phyloP scores from a whole-genome alignment of 1,140 invertebrate genomes.

The Eriosoma lanigerum region DNA sequence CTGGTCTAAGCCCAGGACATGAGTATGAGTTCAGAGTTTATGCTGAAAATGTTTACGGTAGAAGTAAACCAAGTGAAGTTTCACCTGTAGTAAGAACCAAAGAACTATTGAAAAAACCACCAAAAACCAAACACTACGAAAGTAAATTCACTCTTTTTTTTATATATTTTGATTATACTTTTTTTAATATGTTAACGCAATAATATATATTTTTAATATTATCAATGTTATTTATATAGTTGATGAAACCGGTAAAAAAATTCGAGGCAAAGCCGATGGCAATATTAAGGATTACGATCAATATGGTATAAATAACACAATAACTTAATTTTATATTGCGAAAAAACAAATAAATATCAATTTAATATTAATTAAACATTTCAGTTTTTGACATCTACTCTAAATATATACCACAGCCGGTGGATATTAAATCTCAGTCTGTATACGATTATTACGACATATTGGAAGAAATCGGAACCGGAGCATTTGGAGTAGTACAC shows the following conservation, averaged over 20 bases:
- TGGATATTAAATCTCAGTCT: slow-evolving; percentile 90
- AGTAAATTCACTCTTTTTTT: slow-evolving; percentile 54
- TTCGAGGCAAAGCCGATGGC: slow-evolving; percentile 85
- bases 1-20: slow-evolving; percentile 81
- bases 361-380: slow-evolving; percentile 33
- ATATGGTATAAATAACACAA: slow-evolving; percentile 66
- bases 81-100: slow-evolving; percentile 82
- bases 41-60: slow-evolving; percentile 95
- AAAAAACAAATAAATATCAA: slow-evolving; percentile 51
- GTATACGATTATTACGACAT: slow-evolving; percentile 99
- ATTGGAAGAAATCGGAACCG: slow-evolving; percentile 97
- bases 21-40: slow-evolving; percentile 96
- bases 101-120: slow-evolving; percentile 75
- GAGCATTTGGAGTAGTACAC: slow-evolving; percentile 98
- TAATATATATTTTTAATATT: too few relatives aligned
- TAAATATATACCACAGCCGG: slow-evolving; percentile 93
- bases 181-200: too few relatives aligned
- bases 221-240: slow-evolving; percentile 60
- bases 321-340: background rate
- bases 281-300: slow-evolving; percentile 94
- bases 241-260: slow-evolving; percentile 89
- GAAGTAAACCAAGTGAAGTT: slow-evolving; percentile 86
- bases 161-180: too few relatives aligned
- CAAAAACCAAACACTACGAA: slow-evolving; percentile 75
- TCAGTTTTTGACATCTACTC: slow-evolving; percentile 94